phyloP scores from a whole-genome alignment of 2,888 invertebrate genomes.

The Biston betularia region DNA sequence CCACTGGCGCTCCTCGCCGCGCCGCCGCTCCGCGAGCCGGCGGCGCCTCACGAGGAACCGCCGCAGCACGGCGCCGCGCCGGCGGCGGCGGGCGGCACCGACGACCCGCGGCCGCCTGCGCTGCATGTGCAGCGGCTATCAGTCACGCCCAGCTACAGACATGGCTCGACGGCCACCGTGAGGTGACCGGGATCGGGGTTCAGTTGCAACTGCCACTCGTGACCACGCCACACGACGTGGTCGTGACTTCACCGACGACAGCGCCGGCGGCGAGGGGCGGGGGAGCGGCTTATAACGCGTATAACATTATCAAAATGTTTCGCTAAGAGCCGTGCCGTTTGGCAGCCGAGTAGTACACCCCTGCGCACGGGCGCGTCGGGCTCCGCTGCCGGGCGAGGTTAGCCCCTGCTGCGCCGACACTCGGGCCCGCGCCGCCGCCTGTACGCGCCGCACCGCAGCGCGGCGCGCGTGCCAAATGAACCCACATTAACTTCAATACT shows the following conservation, averaged over 20 bases:
- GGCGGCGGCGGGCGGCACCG: too few relatives aligned
- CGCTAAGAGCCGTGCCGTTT: conserved; percentile 53
- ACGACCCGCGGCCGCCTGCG: too few relatives aligned
- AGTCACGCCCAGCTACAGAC: too few relatives aligned
- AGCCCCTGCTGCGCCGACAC: conserved; percentile 17
- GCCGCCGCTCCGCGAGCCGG: too few relatives aligned
- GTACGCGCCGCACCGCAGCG: conserved; percentile 32
- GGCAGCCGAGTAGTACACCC: conserved; percentile 40
- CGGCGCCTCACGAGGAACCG: too few relatives aligned
- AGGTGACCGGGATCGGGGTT: neutral
- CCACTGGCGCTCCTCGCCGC: too few relatives aligned
- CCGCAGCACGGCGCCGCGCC: too few relatives aligned
- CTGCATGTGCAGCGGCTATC: too few relatives aligned
- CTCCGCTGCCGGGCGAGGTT: conserved; percentile 3
- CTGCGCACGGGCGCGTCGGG: neutral
- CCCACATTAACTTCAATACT: conserved; percentile 57
- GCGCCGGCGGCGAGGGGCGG: conserved; percentile 4
- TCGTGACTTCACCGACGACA: neutral
- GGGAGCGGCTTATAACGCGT: conserved; percentile 40
- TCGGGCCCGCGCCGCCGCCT: conserved; percentile 18
- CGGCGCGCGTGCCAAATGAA: conserved; percentile 58
- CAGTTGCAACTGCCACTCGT: neutral
- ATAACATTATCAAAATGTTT: conserved; percentile 52
- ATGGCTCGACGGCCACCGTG: too few relatives aligned
- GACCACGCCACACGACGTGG: too few relatives aligned